Conservation (phyloP, 2,113 vertebrate genomes). For the Xyrauchen texanus region DNA sequence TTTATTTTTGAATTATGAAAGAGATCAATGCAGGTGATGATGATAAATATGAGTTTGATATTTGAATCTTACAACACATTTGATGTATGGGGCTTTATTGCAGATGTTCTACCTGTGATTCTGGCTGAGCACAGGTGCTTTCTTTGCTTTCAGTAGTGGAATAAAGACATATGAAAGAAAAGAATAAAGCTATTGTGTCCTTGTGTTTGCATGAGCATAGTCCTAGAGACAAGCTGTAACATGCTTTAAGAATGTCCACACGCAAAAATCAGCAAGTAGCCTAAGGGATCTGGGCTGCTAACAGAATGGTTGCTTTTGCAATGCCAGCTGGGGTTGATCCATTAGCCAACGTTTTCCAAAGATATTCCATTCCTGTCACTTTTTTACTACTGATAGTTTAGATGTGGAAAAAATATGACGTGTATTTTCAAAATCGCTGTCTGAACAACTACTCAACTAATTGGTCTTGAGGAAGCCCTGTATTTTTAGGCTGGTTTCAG, state of each 20-base stretch:
- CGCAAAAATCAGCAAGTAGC: background rate
- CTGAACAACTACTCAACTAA: no score
- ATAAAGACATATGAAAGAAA: background rate
- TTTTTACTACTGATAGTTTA: no score
- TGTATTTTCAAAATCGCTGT: no score
- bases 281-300: background rate
- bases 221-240: constrained; percentile 7
- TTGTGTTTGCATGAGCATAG: background rate
- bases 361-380: background rate
- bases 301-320: background rate
- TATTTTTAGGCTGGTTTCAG: no score
- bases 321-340: background rate
- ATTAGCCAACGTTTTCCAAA: background rate
- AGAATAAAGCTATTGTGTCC: constrained; percentile 3
- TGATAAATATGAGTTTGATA: background rate
- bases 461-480: no score
- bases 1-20: no score
- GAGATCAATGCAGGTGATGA: background rate
- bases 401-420: no score
- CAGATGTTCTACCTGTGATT: constrained; percentile 1
- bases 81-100: background rate
- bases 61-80: background rate
- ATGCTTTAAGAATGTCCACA: background rate
- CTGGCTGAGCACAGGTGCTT: background rate
- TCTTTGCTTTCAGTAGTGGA: background rate